Evolutionary conservation across 2,797 vertebrate species (phyloP).

Genomic region (Sebastes taczanowskii): DNA sequence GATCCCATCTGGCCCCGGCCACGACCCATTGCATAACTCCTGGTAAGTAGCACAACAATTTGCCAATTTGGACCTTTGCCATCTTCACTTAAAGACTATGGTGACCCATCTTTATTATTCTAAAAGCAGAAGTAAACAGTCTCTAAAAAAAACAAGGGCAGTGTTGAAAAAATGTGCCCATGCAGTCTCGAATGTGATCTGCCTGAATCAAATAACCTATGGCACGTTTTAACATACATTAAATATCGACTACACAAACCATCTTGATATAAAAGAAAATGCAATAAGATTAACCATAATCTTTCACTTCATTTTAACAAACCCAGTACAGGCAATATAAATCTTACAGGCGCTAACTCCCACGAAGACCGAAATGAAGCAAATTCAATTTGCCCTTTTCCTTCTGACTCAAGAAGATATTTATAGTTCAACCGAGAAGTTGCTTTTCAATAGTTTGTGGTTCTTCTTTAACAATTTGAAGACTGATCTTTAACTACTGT

Average conservation of each 20-base stretch:
- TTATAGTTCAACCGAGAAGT: neutral
- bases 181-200: neutral
- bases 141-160: neutral
- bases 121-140: neutral
- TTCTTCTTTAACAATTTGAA: neutral
- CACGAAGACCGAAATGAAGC: neutral
- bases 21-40: slow-evolving; percentile 62
- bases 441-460: neutral
- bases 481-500: neutral
- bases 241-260: neutral
- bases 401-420: neutral
- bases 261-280: neutral
- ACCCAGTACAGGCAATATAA: neutral
- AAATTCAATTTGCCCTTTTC: neutral
- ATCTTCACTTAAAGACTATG: neutral
- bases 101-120: slow-evolving; percentile 3
- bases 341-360: neutral
- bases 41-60: slow-evolving; percentile 18
- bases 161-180: neutral
- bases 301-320: neutral
- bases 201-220: neutral
- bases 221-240: neutral
- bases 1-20: slow-evolving; percentile 62
- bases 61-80: slow-evolving; percentile 21
- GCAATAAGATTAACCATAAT: neutral